Evolutionary conservation across 2,113 vertebrate genomes (phyloP), one percentile per base, ranked within the genome.

Genomic region (Mobula hypostoma): DNA sequence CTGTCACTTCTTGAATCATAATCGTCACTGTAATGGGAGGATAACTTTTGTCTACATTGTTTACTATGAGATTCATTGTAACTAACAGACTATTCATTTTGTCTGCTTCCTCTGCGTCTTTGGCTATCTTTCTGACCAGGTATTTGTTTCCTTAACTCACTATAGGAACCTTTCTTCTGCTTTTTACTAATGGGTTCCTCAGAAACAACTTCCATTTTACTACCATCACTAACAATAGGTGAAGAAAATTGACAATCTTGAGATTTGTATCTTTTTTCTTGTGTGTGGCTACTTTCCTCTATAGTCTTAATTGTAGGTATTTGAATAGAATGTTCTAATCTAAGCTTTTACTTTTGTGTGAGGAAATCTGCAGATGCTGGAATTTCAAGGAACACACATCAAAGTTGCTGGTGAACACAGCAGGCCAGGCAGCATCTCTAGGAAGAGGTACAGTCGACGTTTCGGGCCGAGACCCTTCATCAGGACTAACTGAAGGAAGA

Each of bases 1-100:
- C 96, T 96, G 29, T 98, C 96, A 1, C 97, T 98, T 94, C 96
- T 97, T 0, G 98, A 98, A 82, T 99, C 98, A 3, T 98, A 97
- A 1, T 99, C 99, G 0, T 97, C 98, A 74, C 97, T 98, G 94
- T 97, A 98, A 0, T 96, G 98, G 0, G 97, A 98, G 0, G 96
- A 97, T 8, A 98, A 98, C 94, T 97, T 97, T 94, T 97, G 98
- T 15, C 95, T 97, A 29, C 96, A 97, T 92, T 95, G 97, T 78
- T 97, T 97, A 63, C 97, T 92, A 1, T 94, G 97, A 0, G 97
- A 97, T 58, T 96, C 97, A 0, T 97, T 97, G 0, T 99, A 98
- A 0, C 98, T 99, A 93, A 99, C 98, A 0, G 90, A 93, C 29
- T 97, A 94, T 7, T 97, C 97, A 0, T 96, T 96, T 29, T 24